These are phyloP conservation scores for Mesembrinibis cayennensis DNA, from an alignment of 2,113 vertebrate genomes.

Conservation along the genomic window DNA sequence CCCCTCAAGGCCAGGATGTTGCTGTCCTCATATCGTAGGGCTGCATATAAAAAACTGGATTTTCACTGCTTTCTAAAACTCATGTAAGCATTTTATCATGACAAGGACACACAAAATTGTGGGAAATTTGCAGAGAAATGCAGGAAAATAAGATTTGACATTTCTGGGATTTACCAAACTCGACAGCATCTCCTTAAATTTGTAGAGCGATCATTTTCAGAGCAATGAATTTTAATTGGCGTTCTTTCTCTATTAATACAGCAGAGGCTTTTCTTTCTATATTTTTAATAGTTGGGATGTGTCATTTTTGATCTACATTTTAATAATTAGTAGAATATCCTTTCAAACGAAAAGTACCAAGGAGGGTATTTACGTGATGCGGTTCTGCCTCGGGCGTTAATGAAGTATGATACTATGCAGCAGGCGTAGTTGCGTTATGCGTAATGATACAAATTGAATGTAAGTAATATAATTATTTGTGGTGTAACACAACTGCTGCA, in stretches of 20 bases:
- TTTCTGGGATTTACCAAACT: not conserved
- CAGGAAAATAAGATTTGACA: not conserved
- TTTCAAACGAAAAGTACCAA: slow-evolving; percentile 59
- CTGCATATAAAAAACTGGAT: not conserved
- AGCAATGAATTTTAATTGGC: not conserved
- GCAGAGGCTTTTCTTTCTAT: not conserved
- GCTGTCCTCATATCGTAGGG: accelerated
- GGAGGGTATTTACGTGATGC: slow-evolving; percentile 56
- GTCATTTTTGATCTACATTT: slow-evolving; percentile 29
- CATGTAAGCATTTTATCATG: not conserved
- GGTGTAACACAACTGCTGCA: slow-evolving; percentile 40
- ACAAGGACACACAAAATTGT: not conserved
- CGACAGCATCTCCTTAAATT: not conserved
- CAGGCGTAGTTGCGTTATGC: not conserved
- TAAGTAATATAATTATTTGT: slow-evolving; percentile 43
- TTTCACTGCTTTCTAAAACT: not conserved
- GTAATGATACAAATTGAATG: slow-evolving; percentile 60
- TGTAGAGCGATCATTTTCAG: not conserved
- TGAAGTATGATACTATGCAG: slow-evolving; percentile 36
- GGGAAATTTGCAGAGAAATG: not conserved
- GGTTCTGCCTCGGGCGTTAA: slow-evolving; percentile 27
- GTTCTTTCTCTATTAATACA: not conserved
- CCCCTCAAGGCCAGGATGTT: not conserved
- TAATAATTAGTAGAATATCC: slow-evolving; percentile 48
- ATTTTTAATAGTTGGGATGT: not conserved